Conservation (phyloP, 2,888 invertebrate species). For the Conus canariensis region DNA sequence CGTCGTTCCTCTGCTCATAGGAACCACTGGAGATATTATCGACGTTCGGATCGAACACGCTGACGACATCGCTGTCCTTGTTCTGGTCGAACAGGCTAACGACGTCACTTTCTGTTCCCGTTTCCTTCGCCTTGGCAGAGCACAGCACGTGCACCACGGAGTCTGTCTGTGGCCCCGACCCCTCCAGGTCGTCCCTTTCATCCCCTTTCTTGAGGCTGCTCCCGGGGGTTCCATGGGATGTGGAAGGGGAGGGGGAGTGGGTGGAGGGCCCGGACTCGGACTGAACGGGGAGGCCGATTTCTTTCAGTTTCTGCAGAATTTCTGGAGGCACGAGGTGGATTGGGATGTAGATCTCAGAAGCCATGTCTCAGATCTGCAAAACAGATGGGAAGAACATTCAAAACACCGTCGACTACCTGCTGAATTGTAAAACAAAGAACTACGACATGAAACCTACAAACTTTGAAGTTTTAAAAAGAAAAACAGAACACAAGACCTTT, state of each 20-base stretch:
- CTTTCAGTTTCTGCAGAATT: constrained; percentile 44
- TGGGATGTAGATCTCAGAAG: constrained; percentile 45
- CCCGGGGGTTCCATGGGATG: not conserved
- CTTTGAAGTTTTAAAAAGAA: no score
- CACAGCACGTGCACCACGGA: constrained; percentile 26
- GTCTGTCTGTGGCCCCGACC: not conserved
- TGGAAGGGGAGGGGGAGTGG: not conserved
- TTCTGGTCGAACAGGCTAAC: not conserved
- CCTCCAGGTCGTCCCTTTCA: not conserved
- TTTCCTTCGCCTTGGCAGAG: not conserved
- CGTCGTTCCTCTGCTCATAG: not conserved
- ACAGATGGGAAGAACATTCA: not conserved
- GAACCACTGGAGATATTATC: not conserved
- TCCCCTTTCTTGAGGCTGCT: not conserved
- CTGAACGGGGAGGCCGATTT: constrained; percentile 34
- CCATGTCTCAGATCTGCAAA: constrained; percentile 16
- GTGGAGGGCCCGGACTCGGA: not conserved
- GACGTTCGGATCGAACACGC: not conserved
- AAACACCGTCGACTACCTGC: not conserved
- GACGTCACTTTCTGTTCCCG: not conserved
- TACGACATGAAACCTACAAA: no score
- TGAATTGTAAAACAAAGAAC: no score
- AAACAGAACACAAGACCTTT: not conserved
- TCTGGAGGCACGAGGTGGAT: constrained; percentile 41
- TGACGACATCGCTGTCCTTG: not conserved